Conservation (phyloP, 1,140 invertebrate genomes). For the Dufourea novaeangliae region DNA sequence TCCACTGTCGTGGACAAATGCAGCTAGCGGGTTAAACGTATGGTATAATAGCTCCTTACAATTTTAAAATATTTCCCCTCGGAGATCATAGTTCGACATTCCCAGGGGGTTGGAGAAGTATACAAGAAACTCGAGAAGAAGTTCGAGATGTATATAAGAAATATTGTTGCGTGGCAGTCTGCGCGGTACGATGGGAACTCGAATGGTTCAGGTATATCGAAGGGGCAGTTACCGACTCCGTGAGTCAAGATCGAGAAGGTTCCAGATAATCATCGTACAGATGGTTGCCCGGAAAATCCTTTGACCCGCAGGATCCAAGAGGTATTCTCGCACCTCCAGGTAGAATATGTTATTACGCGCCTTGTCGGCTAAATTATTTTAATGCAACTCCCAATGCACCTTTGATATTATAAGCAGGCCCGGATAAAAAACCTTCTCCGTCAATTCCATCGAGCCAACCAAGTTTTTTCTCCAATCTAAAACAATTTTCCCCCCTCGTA, state of each 20-base stretch:
- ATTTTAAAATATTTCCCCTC: neutral
- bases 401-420: slow-evolving; percentile 22
- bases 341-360: slow-evolving; percentile 38
- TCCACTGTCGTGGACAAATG: too few species aligned
- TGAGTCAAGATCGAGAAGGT: slow-evolving; percentile 22
- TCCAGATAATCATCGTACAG: slow-evolving; percentile 55
- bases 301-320: slow-evolving; percentile 46
- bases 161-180: slow-evolving; percentile 16
- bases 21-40: too few species aligned
- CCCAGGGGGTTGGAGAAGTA: neutral
- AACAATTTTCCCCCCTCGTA: neutral
- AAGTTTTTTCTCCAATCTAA: slow-evolving; percentile 8
- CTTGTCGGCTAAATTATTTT: slow-evolving; percentile 28
- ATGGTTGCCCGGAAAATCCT: slow-evolving; percentile 59
- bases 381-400: slow-evolving; percentile 31
- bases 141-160: too few species aligned
- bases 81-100: slow-evolving; percentile 4
- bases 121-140: too few species aligned
- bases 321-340: slow-evolving; percentile 9
- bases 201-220: slow-evolving; percentile 21
- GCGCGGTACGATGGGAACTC: slow-evolving; percentile 7
- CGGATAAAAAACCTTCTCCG: neutral
- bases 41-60: neutral
- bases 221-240: slow-evolving; percentile 27
- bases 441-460: neutral